Conservation (phyloP, 2,888 invertebrate species). For the Diarsia dahlii region DNA sequence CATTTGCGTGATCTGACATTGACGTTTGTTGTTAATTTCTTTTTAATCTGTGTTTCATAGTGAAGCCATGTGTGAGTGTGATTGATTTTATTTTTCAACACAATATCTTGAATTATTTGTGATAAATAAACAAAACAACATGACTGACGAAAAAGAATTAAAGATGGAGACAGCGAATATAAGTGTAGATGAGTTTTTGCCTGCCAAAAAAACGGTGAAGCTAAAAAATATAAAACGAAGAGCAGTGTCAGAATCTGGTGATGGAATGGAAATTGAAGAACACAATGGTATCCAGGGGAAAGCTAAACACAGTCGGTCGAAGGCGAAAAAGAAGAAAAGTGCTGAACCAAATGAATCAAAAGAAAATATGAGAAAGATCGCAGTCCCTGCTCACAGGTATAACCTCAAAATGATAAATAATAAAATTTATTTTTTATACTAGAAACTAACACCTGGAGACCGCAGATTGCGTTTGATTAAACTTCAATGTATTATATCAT, state of each 20-base stretch:
- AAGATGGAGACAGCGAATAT: conserved; percentile 89
- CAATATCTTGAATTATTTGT: conserved; percentile 26
- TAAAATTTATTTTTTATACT: neutral
- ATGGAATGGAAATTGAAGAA: conserved; percentile 93
- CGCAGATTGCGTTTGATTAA: neutral
- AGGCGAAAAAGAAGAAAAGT: conserved; percentile 85
- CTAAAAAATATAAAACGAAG: conserved; percentile 89
- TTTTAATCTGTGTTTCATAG: conserved; percentile 49
- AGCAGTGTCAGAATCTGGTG: conserved; percentile 87
- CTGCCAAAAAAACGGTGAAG: conserved; percentile 87
- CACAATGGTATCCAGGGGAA: conserved; percentile 91
- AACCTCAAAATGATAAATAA: conserved; percentile 70
- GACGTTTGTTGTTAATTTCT: conserved; percentile 12
- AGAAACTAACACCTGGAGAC: neutral
- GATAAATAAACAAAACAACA: conserved; percentile 24
- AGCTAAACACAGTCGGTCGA: conserved; percentile 81
- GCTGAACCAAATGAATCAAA: conserved; percentile 89
- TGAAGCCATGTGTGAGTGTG: conserved; percentile 68
- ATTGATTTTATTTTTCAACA: conserved; percentile 61
- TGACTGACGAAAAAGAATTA: conserved; percentile 47
- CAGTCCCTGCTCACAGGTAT: conserved; percentile 97
- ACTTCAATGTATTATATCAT: neutral
- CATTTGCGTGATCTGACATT: neutral
- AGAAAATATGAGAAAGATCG: conserved; percentile 93
- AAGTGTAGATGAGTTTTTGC: conserved; percentile 88